Conservation (phyloP, 2,888 invertebrate genomes). For the Ennomos quercinarius region DNA sequence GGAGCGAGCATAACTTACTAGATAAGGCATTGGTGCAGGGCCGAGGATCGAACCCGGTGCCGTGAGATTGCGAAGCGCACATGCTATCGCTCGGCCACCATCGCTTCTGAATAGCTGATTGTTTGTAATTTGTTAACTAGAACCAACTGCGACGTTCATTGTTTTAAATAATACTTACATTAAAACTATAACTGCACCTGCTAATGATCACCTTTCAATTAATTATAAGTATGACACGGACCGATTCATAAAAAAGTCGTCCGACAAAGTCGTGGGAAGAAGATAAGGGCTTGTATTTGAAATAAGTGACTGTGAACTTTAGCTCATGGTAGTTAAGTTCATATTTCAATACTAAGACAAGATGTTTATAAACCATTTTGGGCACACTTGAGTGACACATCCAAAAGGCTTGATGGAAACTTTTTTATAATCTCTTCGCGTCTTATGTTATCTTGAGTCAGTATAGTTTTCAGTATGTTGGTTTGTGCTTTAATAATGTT, state of each 20-base stretch:
- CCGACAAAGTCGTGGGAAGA: constrained; percentile 39
- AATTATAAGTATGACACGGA: constrained; percentile 25
- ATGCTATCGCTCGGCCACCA: too few relatives aligned
- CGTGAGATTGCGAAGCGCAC: too few relatives aligned
- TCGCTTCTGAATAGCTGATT: too few relatives aligned
- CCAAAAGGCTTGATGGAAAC: constrained; percentile 31
- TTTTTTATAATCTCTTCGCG: constrained; percentile 14
- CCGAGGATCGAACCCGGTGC: too few relatives aligned
- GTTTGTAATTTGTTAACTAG: too few relatives aligned
- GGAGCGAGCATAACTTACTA: too few relatives aligned
- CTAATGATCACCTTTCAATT: constrained; percentile 22
- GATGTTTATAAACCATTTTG: constrained; percentile 42
- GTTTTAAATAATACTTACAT: too few relatives aligned
- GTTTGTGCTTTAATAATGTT: too few relatives aligned
- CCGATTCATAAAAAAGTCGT: constrained; percentile 29
- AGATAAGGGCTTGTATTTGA: constrained; percentile 15
- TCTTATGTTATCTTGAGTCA: constrained; percentile 2
- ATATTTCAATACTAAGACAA: neutral
- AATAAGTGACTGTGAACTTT: neutral
- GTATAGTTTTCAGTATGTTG: neutral
- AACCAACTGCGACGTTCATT: too few relatives aligned
- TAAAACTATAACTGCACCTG: neutral
- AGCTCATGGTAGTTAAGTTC: neutral
- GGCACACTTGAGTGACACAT: constrained; percentile 38
- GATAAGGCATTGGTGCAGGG: too few relatives aligned